Conservation (phyloP, 2,888 invertebrate genomes). For the Yponomeuta sedellus region DNA sequence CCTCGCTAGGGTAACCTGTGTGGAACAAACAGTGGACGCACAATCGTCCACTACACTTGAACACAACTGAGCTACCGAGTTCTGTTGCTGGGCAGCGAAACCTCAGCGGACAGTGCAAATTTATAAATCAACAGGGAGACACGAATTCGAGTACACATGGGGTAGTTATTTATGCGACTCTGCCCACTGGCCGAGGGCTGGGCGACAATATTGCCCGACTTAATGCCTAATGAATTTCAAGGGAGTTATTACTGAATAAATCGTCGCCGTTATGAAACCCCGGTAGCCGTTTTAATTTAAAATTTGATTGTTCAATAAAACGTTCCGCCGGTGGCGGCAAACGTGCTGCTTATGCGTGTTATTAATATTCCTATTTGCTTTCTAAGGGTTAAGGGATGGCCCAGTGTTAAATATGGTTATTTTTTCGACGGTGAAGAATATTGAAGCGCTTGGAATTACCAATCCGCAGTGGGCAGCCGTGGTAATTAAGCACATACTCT, state of each 20-base stretch:
- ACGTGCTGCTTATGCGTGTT: background rate
- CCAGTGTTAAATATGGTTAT: no score
- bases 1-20: no score
- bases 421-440: no score
- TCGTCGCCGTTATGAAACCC: background rate
- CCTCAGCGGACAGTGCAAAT: constrained; percentile 18
- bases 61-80: constrained; percentile 13
- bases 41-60: no score
- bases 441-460: no score
- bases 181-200: background rate
- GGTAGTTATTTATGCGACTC: constrained; percentile 12
- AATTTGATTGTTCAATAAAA: background rate
- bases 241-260: constrained; percentile 12
- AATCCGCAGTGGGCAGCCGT: no score
- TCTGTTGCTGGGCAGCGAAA: constrained; percentile 15
- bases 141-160: constrained; percentile 10
- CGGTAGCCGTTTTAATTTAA: background rate
- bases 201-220: constrained; percentile 6
- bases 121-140: constrained; percentile 28
- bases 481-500: no score
- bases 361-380: no score
- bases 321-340: background rate
- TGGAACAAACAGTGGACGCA: no score
- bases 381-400: no score
- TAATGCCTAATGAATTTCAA: constrained; percentile 17